Base-by-base conservation (phyloP, 2,888 invertebrate species). In the Conomelus anceps region DNA sequence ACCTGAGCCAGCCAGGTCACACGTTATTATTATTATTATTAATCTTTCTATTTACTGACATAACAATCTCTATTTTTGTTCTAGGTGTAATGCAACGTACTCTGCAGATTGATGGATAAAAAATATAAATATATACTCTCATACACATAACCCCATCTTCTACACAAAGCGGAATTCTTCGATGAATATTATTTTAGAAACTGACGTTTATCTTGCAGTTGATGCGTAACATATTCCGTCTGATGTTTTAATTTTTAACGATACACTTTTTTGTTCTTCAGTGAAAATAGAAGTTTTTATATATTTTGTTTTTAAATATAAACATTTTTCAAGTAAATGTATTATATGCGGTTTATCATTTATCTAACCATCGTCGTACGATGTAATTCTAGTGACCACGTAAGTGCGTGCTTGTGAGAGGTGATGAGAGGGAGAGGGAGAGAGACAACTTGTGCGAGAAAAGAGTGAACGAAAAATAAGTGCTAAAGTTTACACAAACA, bases 51-150 rank as follows among this genome's bases (percentile, higher is more conserved):
- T 88, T n/a, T n/a, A n/a, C n/a, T n/a, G n/a, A n/a, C n/a, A n/a
- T n/a, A n/a, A n/a, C n/a, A n/a, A n/a, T n/a, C n/a, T n/a, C n/a
- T n/a, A n/a, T 88, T 63, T 88, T 34, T 85, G 3, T 86, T 86
- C 0, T 88, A 89, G 89, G 34, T 88, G 41, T 89, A 17, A 85
- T 85, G 24, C 63, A 84, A n/a, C 88, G 85, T 84, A 84, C 88
- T 22, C n/a, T 34, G 34, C 34, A 17, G n/a, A 63, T n/a, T 63
- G 63, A 63, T 63, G 63, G 63, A n/a, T 63, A n/a, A n/a, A 63
- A 63, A n/a, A 63, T 1, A 63, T 13, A 63, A 26, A 26, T 26
- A 26, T n/a, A n/a, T n/a, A n/a, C n/a, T 26, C 63, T 63, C n/a
- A 63, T 26, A 26, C 26, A 26, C 26, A 26, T 26, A 26, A 11